Evolutionary conservation across 2,888 invertebrate genomes (phyloP).

Genomic region (Macrosiphum euphorbiae): DNA sequence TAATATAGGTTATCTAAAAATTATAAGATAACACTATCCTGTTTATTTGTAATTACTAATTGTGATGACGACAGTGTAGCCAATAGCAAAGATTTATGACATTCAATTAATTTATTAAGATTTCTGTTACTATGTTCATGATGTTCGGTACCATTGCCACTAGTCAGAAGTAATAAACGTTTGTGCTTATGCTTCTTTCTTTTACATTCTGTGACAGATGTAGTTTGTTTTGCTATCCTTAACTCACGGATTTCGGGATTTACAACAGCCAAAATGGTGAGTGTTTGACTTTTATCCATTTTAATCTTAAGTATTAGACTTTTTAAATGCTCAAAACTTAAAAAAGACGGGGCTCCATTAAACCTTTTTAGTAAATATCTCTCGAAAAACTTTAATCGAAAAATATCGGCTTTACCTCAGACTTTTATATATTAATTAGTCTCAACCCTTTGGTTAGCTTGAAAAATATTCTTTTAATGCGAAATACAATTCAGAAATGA

Average conservation of each 20-base stretch:
- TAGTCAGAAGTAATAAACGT: not conserved
- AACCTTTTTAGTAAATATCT: not conserved
- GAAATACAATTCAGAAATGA: not conserved
- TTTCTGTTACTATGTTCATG: not conserved
- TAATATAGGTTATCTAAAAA: too few relatives aligned
- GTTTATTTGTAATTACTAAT: not conserved
- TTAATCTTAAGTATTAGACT: conserved; percentile 6
- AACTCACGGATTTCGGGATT: not conserved
- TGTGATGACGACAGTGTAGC: not conserved
- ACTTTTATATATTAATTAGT: not conserved
- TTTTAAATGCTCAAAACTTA: not conserved
- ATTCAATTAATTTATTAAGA: not conserved
- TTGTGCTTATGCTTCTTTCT: not conserved
- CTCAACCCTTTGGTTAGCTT: not conserved
- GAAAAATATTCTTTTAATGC: not conserved
- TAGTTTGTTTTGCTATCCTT: conserved; percentile 45
- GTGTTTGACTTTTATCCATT: conserved; percentile 42
- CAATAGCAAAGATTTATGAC: not conserved
- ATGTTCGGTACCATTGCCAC: not conserved
- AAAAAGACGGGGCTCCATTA: not conserved
- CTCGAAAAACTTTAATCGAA: too few relatives aligned
- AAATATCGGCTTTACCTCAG: not conserved
- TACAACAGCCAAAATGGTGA: conserved; percentile 58
- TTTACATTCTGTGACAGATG: conserved; percentile 17
- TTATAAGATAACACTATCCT: not conserved